Conservation (phyloP, 1,140 invertebrate genomes). For the Diachasma alloeum region DNA sequence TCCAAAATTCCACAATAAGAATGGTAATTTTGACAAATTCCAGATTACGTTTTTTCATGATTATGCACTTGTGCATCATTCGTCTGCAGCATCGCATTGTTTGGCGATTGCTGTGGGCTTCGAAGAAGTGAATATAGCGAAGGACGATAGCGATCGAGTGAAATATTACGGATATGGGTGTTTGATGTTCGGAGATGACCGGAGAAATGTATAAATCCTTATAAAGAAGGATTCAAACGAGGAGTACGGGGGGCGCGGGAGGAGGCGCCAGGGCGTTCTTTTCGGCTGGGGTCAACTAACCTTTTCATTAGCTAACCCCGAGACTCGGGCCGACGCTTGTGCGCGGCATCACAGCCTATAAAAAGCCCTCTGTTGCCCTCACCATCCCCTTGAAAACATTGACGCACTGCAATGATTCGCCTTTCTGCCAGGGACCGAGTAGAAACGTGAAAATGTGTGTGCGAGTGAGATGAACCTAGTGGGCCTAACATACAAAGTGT, state of each 20-base stretch:
- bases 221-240: background rate
- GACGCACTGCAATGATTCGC: conserved; percentile 48
- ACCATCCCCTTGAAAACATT: conserved; percentile 47
- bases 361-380: background rate
- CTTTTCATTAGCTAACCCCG: conserved; percentile 63
- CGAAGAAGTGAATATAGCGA: background rate
- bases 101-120: background rate
- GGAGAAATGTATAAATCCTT: background rate
- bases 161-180: background rate
- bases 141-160: background rate
- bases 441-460: conserved; percentile 8
- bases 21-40: conserved; percentile 49
- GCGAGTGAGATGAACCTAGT: conserved; percentile 28
- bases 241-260: background rate
- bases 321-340: conserved; percentile 33
- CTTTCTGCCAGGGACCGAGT: conserved; percentile 10
- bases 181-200: background rate
- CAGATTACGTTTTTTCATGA: conserved; percentile 43
- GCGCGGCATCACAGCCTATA: conserved; percentile 35
- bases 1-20: conserved; percentile 37
- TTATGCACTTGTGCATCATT: conserved; percentile 44
- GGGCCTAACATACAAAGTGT: conserved; percentile 46
- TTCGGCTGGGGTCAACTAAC: conserved; percentile 60
- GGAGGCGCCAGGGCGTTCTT: conserved; percentile 61
- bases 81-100: background rate